These are phyloP conservation scores for Trochalopteron elliotii DNA, from an alignment of 2,113 vertebrate species.

Conservation along the genomic window DNA sequence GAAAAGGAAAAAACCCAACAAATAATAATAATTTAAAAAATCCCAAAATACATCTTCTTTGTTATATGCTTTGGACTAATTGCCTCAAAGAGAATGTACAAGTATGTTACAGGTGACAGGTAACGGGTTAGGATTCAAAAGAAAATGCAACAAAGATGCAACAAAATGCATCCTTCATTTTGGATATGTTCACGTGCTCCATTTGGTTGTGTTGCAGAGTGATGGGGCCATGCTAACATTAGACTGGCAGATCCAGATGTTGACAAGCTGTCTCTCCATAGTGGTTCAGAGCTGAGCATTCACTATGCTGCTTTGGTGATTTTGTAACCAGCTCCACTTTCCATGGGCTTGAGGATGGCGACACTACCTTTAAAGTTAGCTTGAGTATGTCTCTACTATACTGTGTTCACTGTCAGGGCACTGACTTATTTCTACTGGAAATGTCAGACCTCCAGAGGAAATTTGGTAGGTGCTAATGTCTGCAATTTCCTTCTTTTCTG, in stretches of 20 bases:
- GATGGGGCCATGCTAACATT: neutral
- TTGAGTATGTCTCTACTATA: neutral
- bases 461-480: neutral
- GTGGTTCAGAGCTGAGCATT: neutral
- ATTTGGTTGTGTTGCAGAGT: neutral
- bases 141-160: neutral
- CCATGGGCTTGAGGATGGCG: neutral
- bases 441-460: neutral
- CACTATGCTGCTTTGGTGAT: rapidly evolving
- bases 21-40: neutral
- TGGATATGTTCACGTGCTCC: neutral
- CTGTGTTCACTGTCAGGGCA: neutral
- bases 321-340: neutral
- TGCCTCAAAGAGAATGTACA: neutral
- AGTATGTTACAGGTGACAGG: neutral
- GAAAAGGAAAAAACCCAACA: neutral
- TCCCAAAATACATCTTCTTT: neutral
- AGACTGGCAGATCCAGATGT: neutral
- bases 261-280: neutral
- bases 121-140: neutral
- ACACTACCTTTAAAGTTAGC: neutral
- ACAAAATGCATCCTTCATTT: neutral
- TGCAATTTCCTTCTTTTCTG: neutral
- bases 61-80: neutral
- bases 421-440: neutral